Evolutionary conservation across 2,888 invertebrate genomes (phyloP).

Genomic region (Cantharis rufa): DNA sequence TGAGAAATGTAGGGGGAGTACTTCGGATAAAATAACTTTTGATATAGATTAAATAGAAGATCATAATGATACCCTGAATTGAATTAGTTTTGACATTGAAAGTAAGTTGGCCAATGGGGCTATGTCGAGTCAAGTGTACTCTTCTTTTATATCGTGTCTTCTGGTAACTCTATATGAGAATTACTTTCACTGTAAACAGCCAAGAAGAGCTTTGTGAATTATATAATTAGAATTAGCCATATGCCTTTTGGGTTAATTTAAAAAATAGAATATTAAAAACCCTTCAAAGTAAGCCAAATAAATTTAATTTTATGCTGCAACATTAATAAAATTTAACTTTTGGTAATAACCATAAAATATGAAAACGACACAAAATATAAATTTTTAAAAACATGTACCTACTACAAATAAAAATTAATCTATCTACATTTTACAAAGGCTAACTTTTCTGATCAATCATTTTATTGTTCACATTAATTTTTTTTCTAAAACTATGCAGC

Average conservation of each 20-base stretch:
- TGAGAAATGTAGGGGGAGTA: too few species aligned
- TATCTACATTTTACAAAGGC: neutral
- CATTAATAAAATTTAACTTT: neutral
- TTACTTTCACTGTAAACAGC: too few species aligned
- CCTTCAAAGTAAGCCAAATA: neutral
- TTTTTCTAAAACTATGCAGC: neutral
- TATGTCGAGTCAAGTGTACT: too few species aligned
- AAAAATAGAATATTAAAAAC: neutral
- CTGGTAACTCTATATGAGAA: too few species aligned
- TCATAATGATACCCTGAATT: too few species aligned
- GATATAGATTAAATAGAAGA: too few species aligned
- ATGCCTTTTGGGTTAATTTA: neutral
- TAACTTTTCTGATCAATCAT: neutral
- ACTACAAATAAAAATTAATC: neutral
- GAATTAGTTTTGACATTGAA: too few species aligned
- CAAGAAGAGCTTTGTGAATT: neutral
- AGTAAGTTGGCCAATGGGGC: too few species aligned
- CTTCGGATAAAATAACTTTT: too few species aligned
- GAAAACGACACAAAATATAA: neutral
- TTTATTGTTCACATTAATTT: neutral
- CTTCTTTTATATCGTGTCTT: too few species aligned
- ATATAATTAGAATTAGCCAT: neutral
- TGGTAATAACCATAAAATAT: neutral
- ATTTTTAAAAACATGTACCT: neutral
- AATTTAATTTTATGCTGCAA: neutral